A percentile compares a stretch with the other conserved stretches of the same genome.
phyloP scores from a whole-genome alignment of 2,113 vertebrate genomes.

The Garra rufa region DNA sequence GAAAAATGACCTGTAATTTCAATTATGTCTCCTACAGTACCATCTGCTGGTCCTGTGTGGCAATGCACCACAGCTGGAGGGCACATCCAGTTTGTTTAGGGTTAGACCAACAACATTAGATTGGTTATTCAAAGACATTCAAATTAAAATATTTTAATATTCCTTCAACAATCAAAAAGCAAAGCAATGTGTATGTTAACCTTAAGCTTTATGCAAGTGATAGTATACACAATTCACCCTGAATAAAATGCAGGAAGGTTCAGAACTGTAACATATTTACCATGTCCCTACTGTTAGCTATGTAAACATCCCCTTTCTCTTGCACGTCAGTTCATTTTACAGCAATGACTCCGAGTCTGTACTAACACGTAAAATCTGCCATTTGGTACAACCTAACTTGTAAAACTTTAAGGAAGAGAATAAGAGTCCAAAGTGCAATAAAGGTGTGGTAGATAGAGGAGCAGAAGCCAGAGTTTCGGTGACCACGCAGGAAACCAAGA shows the following conservation, averaged over 20 bases:
- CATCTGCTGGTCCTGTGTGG: slow-evolving; percentile 7
- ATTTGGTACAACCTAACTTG: neutral
- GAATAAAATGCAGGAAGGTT: neutral
- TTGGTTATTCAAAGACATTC: neutral
- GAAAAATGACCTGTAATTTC: neutral
- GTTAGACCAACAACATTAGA: neutral
- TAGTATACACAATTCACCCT: neutral
- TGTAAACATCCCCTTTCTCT: neutral
- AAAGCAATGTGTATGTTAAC: neutral
- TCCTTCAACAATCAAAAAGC: neutral
- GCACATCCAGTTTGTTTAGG: neutral
- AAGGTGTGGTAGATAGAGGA: slow-evolving; percentile 22
- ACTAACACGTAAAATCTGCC: neutral
- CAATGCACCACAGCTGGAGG: neutral
- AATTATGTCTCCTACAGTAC: neutral
- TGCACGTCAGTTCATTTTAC: neutral
- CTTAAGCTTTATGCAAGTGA: neutral
- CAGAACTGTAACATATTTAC: neutral
- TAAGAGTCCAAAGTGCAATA: slow-evolving; percentile 11
- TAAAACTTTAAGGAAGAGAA: slow-evolving; percentile 12
- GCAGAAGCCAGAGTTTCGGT: neutral
- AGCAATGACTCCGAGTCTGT: neutral
- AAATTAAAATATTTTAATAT: neutral
- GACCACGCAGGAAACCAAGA: neutral
- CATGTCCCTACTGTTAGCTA: neutral